Evolutionary conservation across 2,888 invertebrate genomes (phyloP), one percentile per base, ranked within the genome.

Genomic region (Carterocephalus palaemon): DNA sequence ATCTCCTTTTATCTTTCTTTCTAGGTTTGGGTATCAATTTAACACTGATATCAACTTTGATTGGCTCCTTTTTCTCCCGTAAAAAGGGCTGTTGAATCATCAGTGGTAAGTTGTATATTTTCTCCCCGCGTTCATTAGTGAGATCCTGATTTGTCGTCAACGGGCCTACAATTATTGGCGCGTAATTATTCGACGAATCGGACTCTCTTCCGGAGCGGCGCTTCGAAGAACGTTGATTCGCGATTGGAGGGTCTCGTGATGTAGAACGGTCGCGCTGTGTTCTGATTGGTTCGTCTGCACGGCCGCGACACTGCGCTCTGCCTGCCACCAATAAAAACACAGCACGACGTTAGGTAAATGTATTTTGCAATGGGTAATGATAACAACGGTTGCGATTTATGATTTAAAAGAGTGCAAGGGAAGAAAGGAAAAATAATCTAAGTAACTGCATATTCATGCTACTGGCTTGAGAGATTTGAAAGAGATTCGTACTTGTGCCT

Each of bases 401-500:
- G 8, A 31, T 43, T 42, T 49, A 20, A 10, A 28, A 46, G 39
- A 34, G 46, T 46, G 38, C 46, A n/a, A 19, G 40, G 40, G 10
- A 32, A 53, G 57, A 7, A 56, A 60, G 57, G 49, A 17, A 47
- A 46, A 50, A 47, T 56, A 53, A 52, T 48, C 48, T 47, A 50
- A 16, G n/a, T 52, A 60, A 51, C n/a, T n/a, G n/a, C n/a, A n/a
- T 51, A 34, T 24, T 60, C 82, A 83, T 82, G 82, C 81, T 67
- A 62, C 70, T 69, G 68, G 69, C 59, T 72, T 72, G 55, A 72
- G 70, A 76, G 68, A 62, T 59, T 72, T 72, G 55, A 72, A 70
- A 76, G 68, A 62, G 49, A 53, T 71, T 72, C 91, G 91, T 93
- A 95, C 95, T 95, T 95, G 92, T 95, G 94, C 88, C 92, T 93